Evolutionary conservation across 2,797 vertebrate genomes (phyloP).

Genomic region (Balearica regulorum): DNA sequence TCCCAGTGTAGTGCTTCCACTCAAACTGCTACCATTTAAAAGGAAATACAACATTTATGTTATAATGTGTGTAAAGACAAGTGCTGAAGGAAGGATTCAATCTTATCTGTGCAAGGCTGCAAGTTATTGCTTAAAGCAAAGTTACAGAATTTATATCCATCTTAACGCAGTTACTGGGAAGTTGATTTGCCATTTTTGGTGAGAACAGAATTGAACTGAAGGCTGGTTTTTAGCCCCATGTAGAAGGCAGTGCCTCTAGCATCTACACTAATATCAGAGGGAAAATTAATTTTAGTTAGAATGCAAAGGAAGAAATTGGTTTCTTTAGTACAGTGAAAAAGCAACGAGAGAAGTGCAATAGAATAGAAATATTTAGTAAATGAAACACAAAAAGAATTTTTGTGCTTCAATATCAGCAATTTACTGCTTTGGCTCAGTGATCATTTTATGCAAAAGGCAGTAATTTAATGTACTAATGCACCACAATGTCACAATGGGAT

Average conservation of each 20-base stretch:
- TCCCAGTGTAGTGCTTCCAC: neutral
- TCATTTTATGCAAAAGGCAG: constrained; percentile 43
- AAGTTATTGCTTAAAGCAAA: neutral
- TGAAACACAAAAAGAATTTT: constrained; percentile 30
- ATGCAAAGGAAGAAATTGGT: neutral
- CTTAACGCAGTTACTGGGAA: neutral
- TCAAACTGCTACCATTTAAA: neutral
- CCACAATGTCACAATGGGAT: constrained; percentile 14
- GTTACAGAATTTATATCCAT: neutral
- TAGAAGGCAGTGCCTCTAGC: neutral
- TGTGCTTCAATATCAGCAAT: constrained; percentile 48
- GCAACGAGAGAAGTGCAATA: neutral
- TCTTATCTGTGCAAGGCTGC: neutral
- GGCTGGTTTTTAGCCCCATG: neutral
- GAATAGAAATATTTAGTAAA: constrained; percentile 51
- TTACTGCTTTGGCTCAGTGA: constrained; percentile 46
- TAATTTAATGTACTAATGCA: constrained; percentile 48
- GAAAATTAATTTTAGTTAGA: constrained; percentile 25
- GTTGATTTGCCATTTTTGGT: neutral
- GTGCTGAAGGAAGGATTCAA: neutral
- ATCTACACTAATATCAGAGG: neutral
- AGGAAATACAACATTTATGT: neutral
- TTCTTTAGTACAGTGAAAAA: constrained; percentile 32
- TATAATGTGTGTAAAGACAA: neutral
- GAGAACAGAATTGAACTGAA: neutral